Conservation (phyloP, 2,888 invertebrate genomes). For the Melanotus villosus region DNA sequence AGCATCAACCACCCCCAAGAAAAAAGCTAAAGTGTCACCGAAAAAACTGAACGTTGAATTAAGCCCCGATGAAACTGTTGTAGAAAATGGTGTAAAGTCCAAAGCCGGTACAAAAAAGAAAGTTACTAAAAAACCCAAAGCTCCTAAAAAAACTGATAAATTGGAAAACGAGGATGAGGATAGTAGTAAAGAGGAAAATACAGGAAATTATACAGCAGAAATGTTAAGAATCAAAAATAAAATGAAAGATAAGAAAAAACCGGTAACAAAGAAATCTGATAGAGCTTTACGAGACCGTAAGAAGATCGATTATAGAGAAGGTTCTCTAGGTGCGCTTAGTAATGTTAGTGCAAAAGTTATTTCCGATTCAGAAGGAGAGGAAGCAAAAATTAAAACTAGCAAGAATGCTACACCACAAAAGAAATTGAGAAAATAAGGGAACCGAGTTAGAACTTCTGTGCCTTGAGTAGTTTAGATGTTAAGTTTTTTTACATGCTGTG, state of each 20-base stretch:
- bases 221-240: conserved; percentile 48
- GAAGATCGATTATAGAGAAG: conserved; percentile 10
- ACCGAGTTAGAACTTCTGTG: no score
- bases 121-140: conserved; percentile 41
- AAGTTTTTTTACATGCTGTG: not conserved
- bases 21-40: not conserved
- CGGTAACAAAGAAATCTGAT: conserved; percentile 21
- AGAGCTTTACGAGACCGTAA: conserved; percentile 27
- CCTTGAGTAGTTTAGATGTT: not conserved
- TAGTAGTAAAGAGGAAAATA: conserved; percentile 16
- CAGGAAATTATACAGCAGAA: conserved; percentile 47
- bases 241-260: conserved; percentile 34
- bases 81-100: conserved; percentile 6
- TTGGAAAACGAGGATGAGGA: not conserved
- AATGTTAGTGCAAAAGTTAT: not conserved
- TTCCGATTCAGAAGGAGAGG: not conserved
- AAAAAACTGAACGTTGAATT: not conserved
- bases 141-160: not conserved
- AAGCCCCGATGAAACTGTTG: conserved; percentile 14
- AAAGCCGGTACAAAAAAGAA: conserved; percentile 58
- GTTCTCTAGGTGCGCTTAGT: not conserved
- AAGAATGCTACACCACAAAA: no score
- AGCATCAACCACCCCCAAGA: conserved; percentile 27
- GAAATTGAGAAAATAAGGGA: no score
- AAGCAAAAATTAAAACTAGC: no score